Evolutionary conservation across 2,797 vertebrate species (phyloP).

Genomic region (Moxostoma hubbsi): DNA sequence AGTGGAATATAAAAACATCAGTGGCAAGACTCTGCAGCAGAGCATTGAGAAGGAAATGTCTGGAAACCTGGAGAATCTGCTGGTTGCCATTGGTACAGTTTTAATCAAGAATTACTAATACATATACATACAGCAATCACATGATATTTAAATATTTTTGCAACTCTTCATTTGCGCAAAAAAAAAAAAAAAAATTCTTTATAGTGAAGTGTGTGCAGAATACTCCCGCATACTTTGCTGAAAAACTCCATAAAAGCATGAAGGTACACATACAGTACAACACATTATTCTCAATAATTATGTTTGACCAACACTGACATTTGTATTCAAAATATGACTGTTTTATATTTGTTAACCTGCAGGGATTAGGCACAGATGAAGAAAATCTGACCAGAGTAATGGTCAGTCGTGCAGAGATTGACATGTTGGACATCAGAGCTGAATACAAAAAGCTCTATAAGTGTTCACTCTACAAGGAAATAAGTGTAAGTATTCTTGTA

Average conservation of each 20-base stretch:
- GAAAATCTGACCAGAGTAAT: conserved; percentile 77
- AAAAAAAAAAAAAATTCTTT: too few relatives aligned
- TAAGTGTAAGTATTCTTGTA: conserved; percentile 72
- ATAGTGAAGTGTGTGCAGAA: conserved; percentile 81
- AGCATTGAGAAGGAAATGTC: conserved; percentile 82
- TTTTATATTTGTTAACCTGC: conserved; percentile 21
- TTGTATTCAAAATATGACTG: not conserved
- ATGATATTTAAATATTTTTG: not conserved
- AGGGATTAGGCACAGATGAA: conserved; percentile 83
- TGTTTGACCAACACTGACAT: not conserved
- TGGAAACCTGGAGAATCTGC: conserved; percentile 78
- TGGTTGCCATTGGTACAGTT: conserved; percentile 80
- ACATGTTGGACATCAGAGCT: conserved; percentile 82
- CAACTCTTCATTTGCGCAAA: too few relatives aligned
- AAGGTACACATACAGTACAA: conserved; percentile 71
- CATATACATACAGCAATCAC: not conserved
- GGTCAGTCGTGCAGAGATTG: conserved; percentile 83
- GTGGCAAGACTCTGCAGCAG: conserved; percentile 80
- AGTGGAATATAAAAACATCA: conserved; percentile 79
- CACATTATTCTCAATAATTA: not conserved
- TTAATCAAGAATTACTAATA: not conserved
- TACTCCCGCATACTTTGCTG: conserved; percentile 79
- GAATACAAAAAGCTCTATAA: conserved; percentile 80
- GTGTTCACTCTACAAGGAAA: conserved; percentile 73
- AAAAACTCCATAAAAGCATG: conserved; percentile 73